Conservation (phyloP, 2,113 vertebrate genomes). For the Verasper variegatus region DNA sequence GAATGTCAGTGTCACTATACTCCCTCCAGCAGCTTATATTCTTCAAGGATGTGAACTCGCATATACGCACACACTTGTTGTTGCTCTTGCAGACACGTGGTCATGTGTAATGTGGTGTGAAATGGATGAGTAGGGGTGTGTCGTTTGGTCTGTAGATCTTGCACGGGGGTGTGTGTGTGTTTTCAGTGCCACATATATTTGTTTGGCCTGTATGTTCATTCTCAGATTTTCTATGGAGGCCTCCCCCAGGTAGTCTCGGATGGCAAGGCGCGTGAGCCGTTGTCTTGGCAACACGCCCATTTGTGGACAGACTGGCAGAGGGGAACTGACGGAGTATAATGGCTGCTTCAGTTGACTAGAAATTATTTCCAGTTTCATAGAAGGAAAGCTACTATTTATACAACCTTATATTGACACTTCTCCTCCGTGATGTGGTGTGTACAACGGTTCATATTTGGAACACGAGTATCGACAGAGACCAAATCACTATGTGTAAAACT, state of each 20-base stretch:
- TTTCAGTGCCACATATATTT: background rate
- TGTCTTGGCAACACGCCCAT: constrained; percentile 74
- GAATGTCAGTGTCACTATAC: background rate
- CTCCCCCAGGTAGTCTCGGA: constrained; percentile 66
- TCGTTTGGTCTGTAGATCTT: constrained; percentile 14
- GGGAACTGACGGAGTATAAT: constrained; percentile 58
- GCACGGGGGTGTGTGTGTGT: background rate
- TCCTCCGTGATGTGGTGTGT: too few relatives aligned
- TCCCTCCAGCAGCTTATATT: constrained; percentile 31
- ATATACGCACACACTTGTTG: constrained; percentile 20
- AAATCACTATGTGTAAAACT: too few relatives aligned
- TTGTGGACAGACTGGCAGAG: constrained; percentile 57
- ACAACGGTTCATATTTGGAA: too few relatives aligned
- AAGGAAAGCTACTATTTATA: constrained; percentile 5
- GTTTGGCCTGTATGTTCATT: constrained; percentile 32
- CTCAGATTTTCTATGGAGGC: constrained; percentile 48
- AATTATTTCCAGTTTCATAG: constrained; percentile 39
- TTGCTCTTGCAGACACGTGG: constrained; percentile 16
- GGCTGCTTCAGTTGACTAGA: constrained; percentile 60
- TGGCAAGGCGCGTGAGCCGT: constrained; percentile 64
- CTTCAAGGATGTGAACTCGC: constrained; percentile 22
- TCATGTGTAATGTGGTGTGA: constrained; percentile 15
- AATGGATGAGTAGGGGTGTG: background rate
- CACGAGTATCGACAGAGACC: too few relatives aligned
- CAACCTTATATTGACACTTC: background rate